These are phyloP conservation scores for Melopsittacus undulatus DNA, from an alignment of 2,797 vertebrate species.

Conservation along the genomic window DNA sequence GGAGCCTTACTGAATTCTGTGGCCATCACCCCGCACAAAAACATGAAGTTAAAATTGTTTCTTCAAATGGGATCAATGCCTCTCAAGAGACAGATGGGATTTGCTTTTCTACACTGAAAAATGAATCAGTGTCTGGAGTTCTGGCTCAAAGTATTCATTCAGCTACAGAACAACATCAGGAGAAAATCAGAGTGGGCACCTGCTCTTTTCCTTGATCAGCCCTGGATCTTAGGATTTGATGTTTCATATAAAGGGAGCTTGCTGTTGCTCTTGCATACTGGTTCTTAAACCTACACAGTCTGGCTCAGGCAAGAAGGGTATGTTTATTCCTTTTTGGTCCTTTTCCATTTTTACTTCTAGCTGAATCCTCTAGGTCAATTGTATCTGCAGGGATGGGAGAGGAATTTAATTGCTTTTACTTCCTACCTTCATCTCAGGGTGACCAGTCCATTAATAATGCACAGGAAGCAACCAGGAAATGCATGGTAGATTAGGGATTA, in stretches of 20 bases:
- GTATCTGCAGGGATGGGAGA: constrained; percentile 69
- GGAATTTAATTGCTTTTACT: constrained; percentile 74
- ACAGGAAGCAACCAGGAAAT: constrained; percentile 72
- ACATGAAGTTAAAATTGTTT: constrained; percentile 56
- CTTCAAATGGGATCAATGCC: constrained; percentile 64
- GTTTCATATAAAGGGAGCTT: neutral
- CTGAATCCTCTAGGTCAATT: constrained; percentile 69
- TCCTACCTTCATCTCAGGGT: constrained; percentile 73
- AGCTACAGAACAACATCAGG: constrained; percentile 8
- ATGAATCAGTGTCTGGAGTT: constrained; percentile 36
- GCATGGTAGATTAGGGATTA: constrained; percentile 74
- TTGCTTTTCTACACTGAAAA: constrained; percentile 47
- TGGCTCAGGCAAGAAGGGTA: constrained; percentile 3
- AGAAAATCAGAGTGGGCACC: constrained; percentile 18
- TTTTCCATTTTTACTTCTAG: constrained; percentile 59
- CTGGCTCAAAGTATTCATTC: constrained; percentile 32
- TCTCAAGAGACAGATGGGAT: constrained; percentile 50
- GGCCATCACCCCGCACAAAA: constrained; percentile 32
- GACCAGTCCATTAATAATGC: constrained; percentile 74
- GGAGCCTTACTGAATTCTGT: constrained; percentile 1
- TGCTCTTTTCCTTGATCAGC: constrained; percentile 23
- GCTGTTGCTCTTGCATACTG: neutral
- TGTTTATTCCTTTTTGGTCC: constrained; percentile 46
- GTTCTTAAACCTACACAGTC: neutral
- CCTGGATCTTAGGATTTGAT: constrained; percentile 9